These are phyloP conservation scores for Myathropa florea DNA, from an alignment of 2,888 invertebrate genomes.

Conservation along the genomic window DNA sequence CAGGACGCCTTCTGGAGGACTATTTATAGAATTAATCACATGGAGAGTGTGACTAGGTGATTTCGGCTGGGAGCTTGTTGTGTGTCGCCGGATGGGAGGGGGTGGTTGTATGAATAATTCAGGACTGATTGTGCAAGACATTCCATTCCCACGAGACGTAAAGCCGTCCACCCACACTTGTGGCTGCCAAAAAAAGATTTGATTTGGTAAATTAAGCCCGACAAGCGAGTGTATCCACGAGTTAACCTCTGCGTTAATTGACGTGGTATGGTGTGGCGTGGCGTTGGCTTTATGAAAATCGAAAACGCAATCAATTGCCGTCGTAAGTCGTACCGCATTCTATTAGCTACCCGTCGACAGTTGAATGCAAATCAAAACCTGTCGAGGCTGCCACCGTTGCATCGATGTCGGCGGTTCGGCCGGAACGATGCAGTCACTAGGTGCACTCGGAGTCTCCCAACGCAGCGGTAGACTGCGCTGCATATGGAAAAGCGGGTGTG, in stretches of 20 bases:
- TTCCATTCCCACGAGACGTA: slow-evolving; percentile 48
- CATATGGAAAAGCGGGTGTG: slow-evolving; percentile 50
- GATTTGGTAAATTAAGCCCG: background rate
- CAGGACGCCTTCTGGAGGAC: background rate
- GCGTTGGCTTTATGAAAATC: slow-evolving; percentile 15
- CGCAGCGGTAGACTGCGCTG: slow-evolving; percentile 12
- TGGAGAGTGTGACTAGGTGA: slow-evolving; percentile 2
- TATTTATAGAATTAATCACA: slow-evolving; percentile 17
- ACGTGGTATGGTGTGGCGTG: background rate
- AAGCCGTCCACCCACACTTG: slow-evolving; percentile 43
- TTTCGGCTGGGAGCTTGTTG: background rate
- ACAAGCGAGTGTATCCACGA: slow-evolving; percentile 28
- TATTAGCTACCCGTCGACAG: slow-evolving; percentile 58
- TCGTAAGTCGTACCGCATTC: slow-evolving; percentile 58
- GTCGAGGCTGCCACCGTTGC: slow-evolving; percentile 33
- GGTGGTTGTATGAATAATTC: background rate
- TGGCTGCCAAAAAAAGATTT: slow-evolving; percentile 30
- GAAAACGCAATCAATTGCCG: slow-evolving; percentile 47
- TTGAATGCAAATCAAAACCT: slow-evolving; percentile 69
- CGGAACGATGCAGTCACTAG: background rate
- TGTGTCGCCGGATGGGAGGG: background rate
- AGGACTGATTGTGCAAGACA: slow-evolving; percentile 14
- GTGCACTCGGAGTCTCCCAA: slow-evolving; percentile 1
- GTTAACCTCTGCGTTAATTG: slow-evolving; percentile 1
- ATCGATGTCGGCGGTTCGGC: background rate